Base-by-base conservation (phyloP, 2,888 invertebrate species). In the Amaurobius ferox region DNA sequence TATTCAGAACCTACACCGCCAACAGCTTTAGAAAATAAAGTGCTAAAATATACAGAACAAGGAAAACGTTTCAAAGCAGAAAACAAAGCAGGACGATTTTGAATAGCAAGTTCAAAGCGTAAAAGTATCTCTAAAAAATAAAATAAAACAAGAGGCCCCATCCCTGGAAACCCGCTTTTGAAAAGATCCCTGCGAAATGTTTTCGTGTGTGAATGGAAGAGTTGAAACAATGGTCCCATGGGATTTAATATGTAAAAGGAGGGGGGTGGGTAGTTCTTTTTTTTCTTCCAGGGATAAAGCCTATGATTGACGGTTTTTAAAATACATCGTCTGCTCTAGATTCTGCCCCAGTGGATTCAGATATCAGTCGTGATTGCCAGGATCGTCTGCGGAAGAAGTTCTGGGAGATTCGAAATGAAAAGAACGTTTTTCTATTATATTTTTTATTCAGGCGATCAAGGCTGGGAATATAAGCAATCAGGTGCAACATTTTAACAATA, bases 141-240 rank as follows among this genome's bases (percentile, higher is more conserved):
- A 7, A 23, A 55, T 3, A 55, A 55, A 23, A 23, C 19, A 55
- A 44, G 16, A 44, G 16, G 16, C 23, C 11, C 3, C 16, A 55
- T 55, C 55, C 55, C 23, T 23, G 19, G 16, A 55, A 55, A 55
- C 23, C 55, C 55, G 55, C 55, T 55, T 55, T 55, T 7, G 16
- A 55, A 55, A 55, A 55, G 55, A 55, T 16, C 55, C 55, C 23
- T 67, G 28, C 39, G 39, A 39, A 35, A 68, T 29, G 67, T 68
- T 19, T 26, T 26, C 67, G 39, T 39, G 67, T 26, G 39, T 30
- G 67, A 26, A 29, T 23, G 26, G 16, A 39, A 62, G 74, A 40
- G 64, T 74, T 74, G 74, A 74, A 74, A 74, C 74, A 74, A 64
- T 64, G 40, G 62, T 64, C 74, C 40, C 62, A 0, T 16, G 64